phyloP scores from a whole-genome alignment of 2,888 invertebrate genomes.

The Oligia latruncula region DNA sequence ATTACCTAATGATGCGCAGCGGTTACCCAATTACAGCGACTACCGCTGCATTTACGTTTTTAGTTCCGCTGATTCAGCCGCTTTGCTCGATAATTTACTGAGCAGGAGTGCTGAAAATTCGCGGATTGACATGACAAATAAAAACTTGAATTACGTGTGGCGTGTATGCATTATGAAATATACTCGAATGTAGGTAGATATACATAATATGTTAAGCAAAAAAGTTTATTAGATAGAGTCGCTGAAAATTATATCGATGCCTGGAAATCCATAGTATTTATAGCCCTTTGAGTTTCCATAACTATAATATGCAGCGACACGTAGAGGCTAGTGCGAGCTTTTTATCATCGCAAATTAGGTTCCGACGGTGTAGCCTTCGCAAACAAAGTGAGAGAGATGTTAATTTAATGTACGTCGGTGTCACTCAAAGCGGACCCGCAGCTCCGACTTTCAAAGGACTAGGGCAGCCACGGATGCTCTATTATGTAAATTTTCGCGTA shows the following conservation, averaged over 20 bases:
- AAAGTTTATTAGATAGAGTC: neutral
- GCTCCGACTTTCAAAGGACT: constrained; percentile 87
- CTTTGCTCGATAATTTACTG: constrained; percentile 76
- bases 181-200: neutral
- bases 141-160: constrained; percentile 41
- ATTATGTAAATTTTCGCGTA: constrained; percentile 89
- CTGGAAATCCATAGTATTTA: constrained; percentile 47
- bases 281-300: constrained; percentile 55
- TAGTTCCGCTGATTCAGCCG: constrained; percentile 80
- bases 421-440: constrained; percentile 84
- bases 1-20: constrained; percentile 87
- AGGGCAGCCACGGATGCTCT: constrained; percentile 88
- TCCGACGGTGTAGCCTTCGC: constrained; percentile 78
- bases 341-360: constrained; percentile 82
- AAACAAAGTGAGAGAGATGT: constrained; percentile 88
- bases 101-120: constrained; percentile 68
- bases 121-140: constrained; percentile 46
- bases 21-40: constrained; percentile 85
- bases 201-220: neutral
- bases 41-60: constrained; percentile 84
- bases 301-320: constrained; percentile 58
- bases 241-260: constrained; percentile 11
- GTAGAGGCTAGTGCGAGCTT: constrained; percentile 69
- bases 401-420: constrained; percentile 88
- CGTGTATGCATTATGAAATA: constrained; percentile 1